Base-by-base conservation (phyloP, 1,140 invertebrate genomes). In the Microplitis demolitor region DNA sequence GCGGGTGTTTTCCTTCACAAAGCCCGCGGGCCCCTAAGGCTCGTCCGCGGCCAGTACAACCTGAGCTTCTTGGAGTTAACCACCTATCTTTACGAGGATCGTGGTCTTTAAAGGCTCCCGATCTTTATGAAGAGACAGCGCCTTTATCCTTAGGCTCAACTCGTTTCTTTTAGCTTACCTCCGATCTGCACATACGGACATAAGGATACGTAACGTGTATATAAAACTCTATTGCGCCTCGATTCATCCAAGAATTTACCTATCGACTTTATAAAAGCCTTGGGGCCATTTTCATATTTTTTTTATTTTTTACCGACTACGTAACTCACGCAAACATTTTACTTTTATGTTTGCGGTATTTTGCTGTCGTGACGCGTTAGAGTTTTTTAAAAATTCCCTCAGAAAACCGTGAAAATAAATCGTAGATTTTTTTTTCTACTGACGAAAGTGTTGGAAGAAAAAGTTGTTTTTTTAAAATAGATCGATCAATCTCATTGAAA, bases 31-130 rank as follows among this genome's bases (percentile, higher is more conserved):
- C n/a, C 9, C n/a, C 53, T 56, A 13, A 13, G 6, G 39, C 39
- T 45, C 6, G 39, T 45, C 6, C 39, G 39, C 39, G 39, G 39
- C 39, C 6, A 45, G 5, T 45, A 45, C 39, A 45, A 45, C 39
- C 50, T 16, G 51, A 62, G 66, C 72, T 66, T 74, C 72, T 74
- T 66, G 53, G 62, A 67, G 66, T 67, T 67, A 53, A 67, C 66
- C 50, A 53, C 61, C 72, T 74, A 74, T 74, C 72, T 74, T 74
- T 74, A 74, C 72, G 72, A 74, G 72, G 67, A 74, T 74, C 72
- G 72, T 69, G 72, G 69, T 69, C 68, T 67, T 69, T 24, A 64
- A n/a, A 72, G 53, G 72, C 67, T 74, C 62, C 72, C 50, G 68
- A 69, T 70, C 67, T 70, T 64, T 71, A 54, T 56, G 24, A 68